Conservation (phyloP, 2,113 vertebrate species). For the Triplophysa siluroides region DNA sequence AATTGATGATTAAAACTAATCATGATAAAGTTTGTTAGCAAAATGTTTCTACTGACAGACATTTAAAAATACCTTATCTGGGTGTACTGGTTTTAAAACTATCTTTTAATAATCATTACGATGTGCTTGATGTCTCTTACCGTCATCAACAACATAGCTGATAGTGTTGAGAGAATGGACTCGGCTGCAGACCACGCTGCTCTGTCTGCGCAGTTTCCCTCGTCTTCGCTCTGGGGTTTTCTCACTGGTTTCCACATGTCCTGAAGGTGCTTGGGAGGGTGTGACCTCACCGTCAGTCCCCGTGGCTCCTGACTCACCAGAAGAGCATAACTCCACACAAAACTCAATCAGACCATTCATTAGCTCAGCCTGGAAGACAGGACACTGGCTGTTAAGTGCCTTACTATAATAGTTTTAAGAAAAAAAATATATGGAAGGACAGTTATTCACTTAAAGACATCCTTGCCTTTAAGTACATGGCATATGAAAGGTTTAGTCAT, state of each 20-base stretch:
- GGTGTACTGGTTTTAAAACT: background rate
- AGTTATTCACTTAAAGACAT: too few species aligned
- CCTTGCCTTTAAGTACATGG: too few species aligned
- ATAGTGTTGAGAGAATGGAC: constrained; percentile 86
- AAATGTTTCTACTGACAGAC: too few species aligned
- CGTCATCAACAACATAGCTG: constrained; percentile 88
- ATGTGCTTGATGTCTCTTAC: constrained; percentile 68
- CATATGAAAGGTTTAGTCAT: background rate
- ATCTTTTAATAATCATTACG: background rate
- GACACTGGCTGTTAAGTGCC: background rate
- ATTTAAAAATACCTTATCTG: background rate
- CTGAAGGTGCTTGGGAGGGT: constrained; percentile 53
- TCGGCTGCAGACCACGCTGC: constrained; percentile 84
- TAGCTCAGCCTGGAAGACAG: constrained; percentile 79
- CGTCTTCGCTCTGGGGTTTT: constrained; percentile 66
- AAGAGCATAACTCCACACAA: constrained; percentile 83
- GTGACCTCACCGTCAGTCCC: constrained; percentile 47
- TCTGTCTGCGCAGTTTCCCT: constrained; percentile 79
- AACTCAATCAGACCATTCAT: constrained; percentile 93
- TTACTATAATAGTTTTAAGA: too few species aligned
- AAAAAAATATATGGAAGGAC: too few species aligned
- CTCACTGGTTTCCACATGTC: constrained; percentile 49
- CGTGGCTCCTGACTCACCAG: constrained; percentile 51
- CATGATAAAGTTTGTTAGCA: background rate
- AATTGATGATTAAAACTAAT: background rate